phyloP scores from a whole-genome alignment of 2,797 vertebrate genomes.

The Antrozous pallidus region DNA sequence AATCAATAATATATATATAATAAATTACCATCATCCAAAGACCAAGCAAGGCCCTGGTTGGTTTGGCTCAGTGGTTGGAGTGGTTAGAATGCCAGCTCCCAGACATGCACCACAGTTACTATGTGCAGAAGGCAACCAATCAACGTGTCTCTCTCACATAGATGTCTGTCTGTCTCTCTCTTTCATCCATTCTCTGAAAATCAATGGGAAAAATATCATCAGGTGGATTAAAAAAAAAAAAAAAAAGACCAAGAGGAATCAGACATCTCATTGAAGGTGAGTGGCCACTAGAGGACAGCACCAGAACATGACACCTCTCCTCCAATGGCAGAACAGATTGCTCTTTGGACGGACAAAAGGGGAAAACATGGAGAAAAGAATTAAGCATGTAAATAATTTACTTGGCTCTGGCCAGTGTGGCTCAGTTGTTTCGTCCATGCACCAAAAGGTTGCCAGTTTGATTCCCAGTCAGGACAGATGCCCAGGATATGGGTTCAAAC shows the following conservation, averaged over 20 bases:
- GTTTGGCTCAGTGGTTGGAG: too few relatives aligned
- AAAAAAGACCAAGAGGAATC: neutral
- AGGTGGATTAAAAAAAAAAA: too few relatives aligned
- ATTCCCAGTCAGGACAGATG: neutral
- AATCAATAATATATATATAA: too few relatives aligned
- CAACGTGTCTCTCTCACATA: too few relatives aligned
- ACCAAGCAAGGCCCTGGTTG: too few relatives aligned
- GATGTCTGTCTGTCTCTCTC: too few relatives aligned
- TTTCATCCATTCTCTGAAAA: too few relatives aligned
- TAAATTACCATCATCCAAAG: neutral
- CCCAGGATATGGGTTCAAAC: neutral
- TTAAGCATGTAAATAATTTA: neutral
- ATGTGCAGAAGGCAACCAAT: too few relatives aligned
- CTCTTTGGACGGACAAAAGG: neutral
- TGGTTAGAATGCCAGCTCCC: too few relatives aligned
- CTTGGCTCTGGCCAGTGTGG: neutral
- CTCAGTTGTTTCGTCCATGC: neutral
- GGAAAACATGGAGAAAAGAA: neutral
- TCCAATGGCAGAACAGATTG: neutral
- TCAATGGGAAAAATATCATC: too few relatives aligned
- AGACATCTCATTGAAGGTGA: neutral
- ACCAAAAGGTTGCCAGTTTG: neutral
- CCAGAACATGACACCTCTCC: neutral
- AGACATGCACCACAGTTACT: too few relatives aligned
- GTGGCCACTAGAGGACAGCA: conserved; percentile 53